Conservation (phyloP, 2,113 vertebrate genomes). For the Sinocyclocheilus anophthalmus region DNA sequence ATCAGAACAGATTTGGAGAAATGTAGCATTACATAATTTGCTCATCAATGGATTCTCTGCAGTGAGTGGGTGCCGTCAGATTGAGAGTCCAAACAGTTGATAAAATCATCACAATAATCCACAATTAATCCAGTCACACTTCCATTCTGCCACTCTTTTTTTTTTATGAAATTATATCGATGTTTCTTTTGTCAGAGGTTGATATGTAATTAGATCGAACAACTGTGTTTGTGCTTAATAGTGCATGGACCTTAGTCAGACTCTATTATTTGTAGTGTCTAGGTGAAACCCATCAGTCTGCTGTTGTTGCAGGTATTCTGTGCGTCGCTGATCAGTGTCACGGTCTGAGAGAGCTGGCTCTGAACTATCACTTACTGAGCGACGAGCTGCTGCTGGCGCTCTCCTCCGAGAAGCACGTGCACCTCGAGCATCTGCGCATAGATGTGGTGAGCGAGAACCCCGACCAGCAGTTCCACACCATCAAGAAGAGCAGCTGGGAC, state of each 20-base stretch:
- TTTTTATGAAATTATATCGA: no score
- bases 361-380: slow-evolving; percentile 88
- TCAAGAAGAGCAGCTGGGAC: slow-evolving; percentile 98
- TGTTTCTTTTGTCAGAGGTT: no score
- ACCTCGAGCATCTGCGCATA: slow-evolving; percentile 93
- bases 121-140: no score
- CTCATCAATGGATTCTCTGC: no score
- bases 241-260: background rate
- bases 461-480: slow-evolving; percentile 91
- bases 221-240: background rate
- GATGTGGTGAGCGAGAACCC: slow-evolving; percentile 96
- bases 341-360: slow-evolving; percentile 88
- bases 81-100: no score
- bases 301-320: slow-evolving; percentile 86
- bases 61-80: no score
- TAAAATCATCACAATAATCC: no score
- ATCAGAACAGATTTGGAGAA: no score
- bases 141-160: no score
- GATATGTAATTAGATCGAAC: no score
- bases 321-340: slow-evolving; percentile 93
- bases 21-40: no score
- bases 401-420: slow-evolving; percentile 93
- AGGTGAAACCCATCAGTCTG: slow-evolving; percentile 39
- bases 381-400: slow-evolving; percentile 92
- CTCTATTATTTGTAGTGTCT: background rate